Evolutionary conservation across 2,797 vertebrate genomes (phyloP), one percentile per base, ranked within the genome.

Genomic region (Gorsachius magnificus): DNA sequence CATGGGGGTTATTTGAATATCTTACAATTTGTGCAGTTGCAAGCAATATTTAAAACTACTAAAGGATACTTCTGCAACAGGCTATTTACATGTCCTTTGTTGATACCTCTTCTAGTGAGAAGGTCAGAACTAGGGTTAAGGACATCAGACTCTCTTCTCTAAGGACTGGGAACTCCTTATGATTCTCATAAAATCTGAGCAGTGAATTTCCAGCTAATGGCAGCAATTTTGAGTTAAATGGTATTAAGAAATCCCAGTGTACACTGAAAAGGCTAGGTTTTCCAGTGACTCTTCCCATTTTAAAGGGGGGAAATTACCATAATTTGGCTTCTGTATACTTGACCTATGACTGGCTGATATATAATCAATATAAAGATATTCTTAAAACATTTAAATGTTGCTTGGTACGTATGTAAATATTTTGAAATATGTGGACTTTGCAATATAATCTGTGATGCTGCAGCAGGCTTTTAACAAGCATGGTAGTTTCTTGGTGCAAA

Each of bases 1-100:
- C 93, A 95, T 96, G 82, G 86, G 51, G 79, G 63, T 95, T 86
- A 97, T 98, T 98, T 98, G 97, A 98, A 95, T 96, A 88, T 89
- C 85, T 97, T 93, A 66, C 36, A 63, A 17, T 96, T 93, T 88
- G 66, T 96, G 97, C 92, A 64, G 83, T 83, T 96, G 57, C 90
- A 82, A 85, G 83, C 79, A 94, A 43, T 94, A 97, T 92, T 93
- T 91, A 81, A 93, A 91, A 61, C 78, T 95, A 83, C 74, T 96
- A 87, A 91, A 75, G 91, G 91, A 77, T 75, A 79, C 83, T 92
- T 79, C 72, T 87, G 57, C 46, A 78, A 61, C 48, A 35, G 72
- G 88, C 74, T 93, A 46, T 95, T 96, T 96, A 79, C 61, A 90
- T 96, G 94, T 94, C 94, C 93, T 97, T 94, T 91, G 68, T 58